Conservation (phyloP, 92 coral and sea anemone genomes). For the Zoanthus solanderi region DNA sequence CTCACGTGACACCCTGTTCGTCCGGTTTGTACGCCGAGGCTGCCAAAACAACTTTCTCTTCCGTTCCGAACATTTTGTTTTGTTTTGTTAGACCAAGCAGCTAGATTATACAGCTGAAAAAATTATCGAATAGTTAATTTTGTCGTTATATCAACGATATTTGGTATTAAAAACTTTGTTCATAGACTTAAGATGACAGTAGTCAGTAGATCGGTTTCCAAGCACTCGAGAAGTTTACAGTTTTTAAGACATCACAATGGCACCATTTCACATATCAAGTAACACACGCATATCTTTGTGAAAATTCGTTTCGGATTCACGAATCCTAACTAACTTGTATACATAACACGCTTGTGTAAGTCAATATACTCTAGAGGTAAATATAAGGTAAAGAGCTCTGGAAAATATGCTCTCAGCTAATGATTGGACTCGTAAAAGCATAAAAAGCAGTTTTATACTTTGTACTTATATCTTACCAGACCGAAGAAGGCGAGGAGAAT, state of each 20-base stretch:
- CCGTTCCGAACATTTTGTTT: background rate
- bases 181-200: background rate
- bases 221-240: background rate
- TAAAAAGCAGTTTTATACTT: background rate
- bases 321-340: background rate
- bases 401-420: too few relatives aligned
- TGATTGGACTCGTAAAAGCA: background rate
- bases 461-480: constrained; percentile 73
- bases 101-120: background rate
- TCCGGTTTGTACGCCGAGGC: background rate
- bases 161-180: background rate
- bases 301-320: background rate
- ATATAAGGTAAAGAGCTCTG: too few relatives aligned
- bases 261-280: background rate
- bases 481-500: constrained; percentile 81
- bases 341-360: background rate
- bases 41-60: background rate
- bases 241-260: background rate
- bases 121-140: background rate
- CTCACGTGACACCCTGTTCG: background rate
- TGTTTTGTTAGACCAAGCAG: background rate
- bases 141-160: background rate
- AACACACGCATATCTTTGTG: background rate
- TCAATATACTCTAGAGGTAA: too few relatives aligned
- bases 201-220: background rate